Evolutionary conservation across 2,113 vertebrate genomes (phyloP).

Genomic region (Corythornis vintsioides): DNA sequence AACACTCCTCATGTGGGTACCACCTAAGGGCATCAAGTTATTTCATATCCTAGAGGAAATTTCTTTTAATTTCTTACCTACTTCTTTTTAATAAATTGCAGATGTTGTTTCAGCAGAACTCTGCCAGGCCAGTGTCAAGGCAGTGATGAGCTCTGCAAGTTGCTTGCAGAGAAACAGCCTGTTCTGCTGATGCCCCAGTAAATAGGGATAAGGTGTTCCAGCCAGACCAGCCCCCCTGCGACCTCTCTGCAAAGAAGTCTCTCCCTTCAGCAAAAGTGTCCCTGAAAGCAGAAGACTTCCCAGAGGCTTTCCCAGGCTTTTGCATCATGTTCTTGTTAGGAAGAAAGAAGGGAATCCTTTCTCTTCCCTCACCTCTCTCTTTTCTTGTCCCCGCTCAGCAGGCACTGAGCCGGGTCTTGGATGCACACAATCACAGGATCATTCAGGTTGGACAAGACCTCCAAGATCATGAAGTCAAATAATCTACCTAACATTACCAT

Average conservation of each 20-base stretch:
- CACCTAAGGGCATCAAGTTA: background rate
- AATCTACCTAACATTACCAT: no score
- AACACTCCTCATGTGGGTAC: accelerated
- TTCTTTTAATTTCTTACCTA: background rate
- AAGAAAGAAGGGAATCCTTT: background rate
- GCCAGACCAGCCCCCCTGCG: background rate
- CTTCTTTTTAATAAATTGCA: background rate
- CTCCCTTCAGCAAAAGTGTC: background rate
- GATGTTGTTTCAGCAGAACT: background rate
- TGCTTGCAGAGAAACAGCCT: background rate
- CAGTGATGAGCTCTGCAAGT: background rate
- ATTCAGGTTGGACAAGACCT: no score
- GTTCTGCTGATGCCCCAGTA: background rate
- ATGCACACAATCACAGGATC: no score
- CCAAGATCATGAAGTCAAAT: no score
- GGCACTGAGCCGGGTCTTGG: background rate
- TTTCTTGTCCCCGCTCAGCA: background rate
- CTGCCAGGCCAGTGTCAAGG: accelerated
- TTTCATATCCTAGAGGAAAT: background rate
- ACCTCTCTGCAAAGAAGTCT: background rate
- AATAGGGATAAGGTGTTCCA: background rate
- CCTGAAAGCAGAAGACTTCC: background rate
- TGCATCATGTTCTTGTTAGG: background rate
- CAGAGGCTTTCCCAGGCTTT: background rate
- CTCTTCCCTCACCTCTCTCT: background rate